Evolutionary conservation across 2,113 vertebrate genomes (phyloP), one percentile per base, ranked within the genome.

Genomic region (Orthonyx spaldingii): DNA sequence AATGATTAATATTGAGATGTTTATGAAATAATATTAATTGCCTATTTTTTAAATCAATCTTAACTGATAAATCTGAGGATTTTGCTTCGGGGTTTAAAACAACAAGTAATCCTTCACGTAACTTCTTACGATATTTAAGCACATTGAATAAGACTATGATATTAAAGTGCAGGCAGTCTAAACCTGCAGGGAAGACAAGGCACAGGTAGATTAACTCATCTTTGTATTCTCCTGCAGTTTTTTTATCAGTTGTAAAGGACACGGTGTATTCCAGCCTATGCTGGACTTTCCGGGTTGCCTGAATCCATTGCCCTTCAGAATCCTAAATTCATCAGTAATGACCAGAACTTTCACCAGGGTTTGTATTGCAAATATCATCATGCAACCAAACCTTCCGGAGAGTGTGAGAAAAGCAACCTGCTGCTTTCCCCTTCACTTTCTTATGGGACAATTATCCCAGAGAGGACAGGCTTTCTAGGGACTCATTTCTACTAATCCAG

Each of bases 221-320:
- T 63, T 65, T 66, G 20, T 37, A 41, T 44, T 84, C 5, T 46
- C 6, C 7, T 57, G 17, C 0, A 0, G 3, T 0, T 13, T 41
- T 87, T 59, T 22, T 3, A 14, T 56, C 32, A 82, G 8, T 19
- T 79, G 10, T 60, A 69, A 91, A 63, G 20, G 8, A 26, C 2
- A 82, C 5, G 4, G 14, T 71, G 7, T 23, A 55, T 71, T 64
- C 20, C 60, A 52, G 9, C 8, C 49, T 53, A 49, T 76, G 19
- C 24, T 82, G 66, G 7, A 55, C 9, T n/a, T 86, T 78, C 33
- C 42, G 27, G 4, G 4, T 66, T 60, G 15, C n/a, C 33, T 47
- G 13, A 68, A 71, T 60, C 20, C 22, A 26, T 37, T 50, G 15
- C 9, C 9, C 6, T 56, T 7, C 20, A 93, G 57, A 71, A 82